Base-by-base conservation (phyloP, 37 sponge, comb jelly and placozoan species). In the Dysidea cf. avara region DNA sequence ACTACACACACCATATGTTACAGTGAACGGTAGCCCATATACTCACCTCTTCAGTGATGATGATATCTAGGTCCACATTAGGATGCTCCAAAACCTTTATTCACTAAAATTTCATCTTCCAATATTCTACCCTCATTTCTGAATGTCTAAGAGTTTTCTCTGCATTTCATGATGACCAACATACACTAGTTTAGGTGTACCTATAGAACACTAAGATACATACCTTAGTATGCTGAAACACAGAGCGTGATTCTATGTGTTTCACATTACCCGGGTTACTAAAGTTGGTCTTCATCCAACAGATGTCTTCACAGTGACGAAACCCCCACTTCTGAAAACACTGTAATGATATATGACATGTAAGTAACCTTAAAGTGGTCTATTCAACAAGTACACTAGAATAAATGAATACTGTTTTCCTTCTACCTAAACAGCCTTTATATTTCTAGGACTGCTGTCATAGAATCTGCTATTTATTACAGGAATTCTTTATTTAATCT, bases 291-390 rank as follows among this genome's bases (percentile, higher is more conserved):
- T 96, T 96, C 1, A 96, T 81, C 94, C 97, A 96, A 30, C 84
- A 83, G 34, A 96, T 92, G 46, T 96, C 97, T 39, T 96, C 97
- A 86, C 97, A 96, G 17, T 94, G 50, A 40, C 94, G 26, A 75
- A 62, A 92, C 9, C 94, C 96, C 96, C 96, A 96, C 68, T 91
- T 96, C 81, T 90, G 77, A 26, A 96, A 61, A 48, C 96, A 96
- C 84, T 91, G 60, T 3, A 68, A n/a, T 54, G 56, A 25, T 6
- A 5, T 3, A 25, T 25, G 56, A 25, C 56, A 25, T 7, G 16
- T 17, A 50, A 29, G 60, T 58, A 58, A 17, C 60, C 60, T 25
- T 9, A 21, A n/a, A 17, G 22, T 58, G 16, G 60, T 28, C 12
- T 25, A 11, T 20, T 58, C 22, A 58, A 28, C 60, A 11, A 58